A percentile compares a stretch with the other conserved stretches of the same genome.
These are phyloP conservation scores for Aphyosemion australe DNA, from an alignment of 2,113 vertebrate genomes.

Conservation along the genomic window DNA sequence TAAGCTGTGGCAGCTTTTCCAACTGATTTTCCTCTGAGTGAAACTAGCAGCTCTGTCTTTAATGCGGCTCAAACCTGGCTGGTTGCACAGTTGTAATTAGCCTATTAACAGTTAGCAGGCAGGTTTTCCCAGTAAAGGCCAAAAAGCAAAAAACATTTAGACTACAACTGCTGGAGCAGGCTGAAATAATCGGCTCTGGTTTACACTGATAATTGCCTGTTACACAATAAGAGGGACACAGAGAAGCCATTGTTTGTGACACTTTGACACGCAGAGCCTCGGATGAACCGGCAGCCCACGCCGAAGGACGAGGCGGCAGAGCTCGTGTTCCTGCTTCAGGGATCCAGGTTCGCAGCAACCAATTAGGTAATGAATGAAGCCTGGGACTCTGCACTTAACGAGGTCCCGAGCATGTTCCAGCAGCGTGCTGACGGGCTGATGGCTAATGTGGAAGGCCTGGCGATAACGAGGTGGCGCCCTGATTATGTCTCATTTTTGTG, in stretches of 20 bases:
- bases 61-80: slow-evolving; percentile 41
- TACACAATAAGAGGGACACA: slow-evolving; percentile 47
- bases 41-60: slow-evolving; percentile 22
- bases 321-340: slow-evolving; percentile 46
- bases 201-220: slow-evolving; percentile 68
- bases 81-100: slow-evolving; percentile 54
- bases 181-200: slow-evolving; percentile 50
- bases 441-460: slow-evolving; percentile 35
- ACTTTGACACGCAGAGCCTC: slow-evolving; percentile 43
- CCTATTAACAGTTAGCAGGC: slow-evolving; percentile 50
- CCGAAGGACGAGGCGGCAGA: slow-evolving; percentile 30
- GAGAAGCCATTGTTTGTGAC: slow-evolving; percentile 61
- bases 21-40: slow-evolving; percentile 19
- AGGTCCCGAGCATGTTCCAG: slow-evolving; percentile 40
- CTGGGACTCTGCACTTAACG: slow-evolving; percentile 35
- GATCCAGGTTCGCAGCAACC: slow-evolving; percentile 44
- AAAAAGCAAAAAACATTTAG: slow-evolving; percentile 38
- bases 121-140: slow-evolving; percentile 35
- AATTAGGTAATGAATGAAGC: slow-evolving; percentile 62
- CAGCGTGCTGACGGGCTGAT: slow-evolving; percentile 40
- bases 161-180: slow-evolving; percentile 13
- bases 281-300: slow-evolving; percentile 47
- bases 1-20: slow-evolving; percentile 18
- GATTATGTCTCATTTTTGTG: slow-evolving; percentile 27
- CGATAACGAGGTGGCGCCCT: slow-evolving; percentile 46